phyloP scores from a whole-genome alignment of 2,888 invertebrate genomes.

The Panopea generosa region DNA sequence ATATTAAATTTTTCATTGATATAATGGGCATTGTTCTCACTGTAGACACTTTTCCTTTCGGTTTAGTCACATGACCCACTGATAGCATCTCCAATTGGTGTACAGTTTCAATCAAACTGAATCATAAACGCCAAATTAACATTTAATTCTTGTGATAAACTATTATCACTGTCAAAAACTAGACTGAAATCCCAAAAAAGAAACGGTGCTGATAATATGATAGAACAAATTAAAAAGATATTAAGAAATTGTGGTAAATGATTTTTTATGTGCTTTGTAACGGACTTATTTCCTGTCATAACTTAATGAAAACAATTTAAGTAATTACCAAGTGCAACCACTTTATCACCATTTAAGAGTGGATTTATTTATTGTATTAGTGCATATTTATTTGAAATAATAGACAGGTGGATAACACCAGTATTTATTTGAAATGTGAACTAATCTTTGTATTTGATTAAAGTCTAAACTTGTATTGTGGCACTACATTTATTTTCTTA shows the following conservation, averaged over 20 bases:
- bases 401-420: neutral
- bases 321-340: neutral
- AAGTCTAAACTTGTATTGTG: too few species aligned
- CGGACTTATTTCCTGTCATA: too few species aligned
- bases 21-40: conserved; percentile 18
- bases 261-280: too few species aligned
- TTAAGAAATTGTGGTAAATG: conserved; percentile 6
- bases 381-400: neutral
- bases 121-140: conserved; percentile 38
- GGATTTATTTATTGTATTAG: neutral
- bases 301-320: conserved; percentile 5
- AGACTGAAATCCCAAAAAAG: conserved; percentile 13
- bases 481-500: too few species aligned
- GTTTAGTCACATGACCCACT: conserved; percentile 7
- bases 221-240: conserved; percentile 29
- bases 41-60: conserved; percentile 25
- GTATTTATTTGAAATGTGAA: conserved; percentile 41
- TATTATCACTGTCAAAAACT: conserved; percentile 17
- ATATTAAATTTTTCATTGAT: conserved; percentile 9
- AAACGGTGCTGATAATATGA: conserved; percentile 17
- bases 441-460: conserved; percentile 47
- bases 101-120: conserved; percentile 25
- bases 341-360: neutral
- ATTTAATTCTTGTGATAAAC: conserved; percentile 31
- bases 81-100: conserved; percentile 25